These are phyloP conservation scores for Hydrozoanthus gracilis DNA, from an alignment of 92 coral and sea anemone genomes.

Conservation along the genomic window DNA sequence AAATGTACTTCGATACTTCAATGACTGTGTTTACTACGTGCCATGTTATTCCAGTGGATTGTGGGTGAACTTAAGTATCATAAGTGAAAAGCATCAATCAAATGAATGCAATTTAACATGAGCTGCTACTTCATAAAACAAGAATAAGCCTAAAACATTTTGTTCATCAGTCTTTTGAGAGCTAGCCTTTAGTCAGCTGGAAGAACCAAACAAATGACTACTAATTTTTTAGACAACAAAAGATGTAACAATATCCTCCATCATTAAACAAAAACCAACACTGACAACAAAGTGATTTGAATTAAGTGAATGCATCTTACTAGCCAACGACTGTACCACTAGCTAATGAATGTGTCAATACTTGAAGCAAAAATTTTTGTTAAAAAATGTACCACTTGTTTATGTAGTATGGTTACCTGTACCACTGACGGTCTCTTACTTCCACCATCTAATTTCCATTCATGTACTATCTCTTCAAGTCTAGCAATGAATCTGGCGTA, in stretches of 20 bases:
- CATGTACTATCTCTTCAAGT: slow-evolving; percentile 85
- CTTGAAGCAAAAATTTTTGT: neutral
- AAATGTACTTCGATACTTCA: neutral
- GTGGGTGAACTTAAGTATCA: neutral
- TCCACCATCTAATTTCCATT: slow-evolving; percentile 90
- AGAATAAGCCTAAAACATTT: too few relatives aligned
- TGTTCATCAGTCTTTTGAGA: too few relatives aligned
- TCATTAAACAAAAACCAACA: too few relatives aligned
- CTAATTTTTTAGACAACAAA: too few relatives aligned
- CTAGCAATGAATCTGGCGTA: slow-evolving; percentile 83
- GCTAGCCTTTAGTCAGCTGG: too few relatives aligned
- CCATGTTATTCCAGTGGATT: neutral
- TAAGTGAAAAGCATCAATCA: neutral
- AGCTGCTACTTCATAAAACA: too few relatives aligned
- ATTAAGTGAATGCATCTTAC: neutral
- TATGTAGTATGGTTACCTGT: slow-evolving; percentile 38
- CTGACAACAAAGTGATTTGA: neutral
- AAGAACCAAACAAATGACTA: too few relatives aligned
- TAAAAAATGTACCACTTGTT: neutral
- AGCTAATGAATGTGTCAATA: neutral
- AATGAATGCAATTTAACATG: too few relatives aligned
- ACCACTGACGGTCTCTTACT: slow-evolving; percentile 65
- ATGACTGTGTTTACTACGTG: neutral
- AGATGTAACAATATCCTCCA: too few relatives aligned
- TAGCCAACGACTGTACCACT: neutral